phyloP scores from a whole-genome alignment of 1,140 invertebrate species.

The Carcinoscorpius rotundicauda region DNA sequence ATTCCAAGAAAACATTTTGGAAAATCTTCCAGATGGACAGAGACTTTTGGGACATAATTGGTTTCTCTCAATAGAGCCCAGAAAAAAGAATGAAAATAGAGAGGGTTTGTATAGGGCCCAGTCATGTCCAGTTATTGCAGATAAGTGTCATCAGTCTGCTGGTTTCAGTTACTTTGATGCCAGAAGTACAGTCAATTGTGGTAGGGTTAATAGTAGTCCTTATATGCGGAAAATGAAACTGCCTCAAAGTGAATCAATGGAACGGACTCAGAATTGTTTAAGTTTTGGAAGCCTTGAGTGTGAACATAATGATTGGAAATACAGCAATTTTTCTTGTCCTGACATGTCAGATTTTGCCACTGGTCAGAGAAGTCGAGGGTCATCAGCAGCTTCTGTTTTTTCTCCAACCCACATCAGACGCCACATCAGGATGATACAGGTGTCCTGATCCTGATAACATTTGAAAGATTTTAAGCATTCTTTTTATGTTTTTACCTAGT shows the following conservation, averaged over 20 bases:
- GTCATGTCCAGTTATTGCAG: constrained; percentile 19
- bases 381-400: background rate
- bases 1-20: background rate
- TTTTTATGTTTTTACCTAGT: no score
- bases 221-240: constrained; percentile 5
- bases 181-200: background rate
- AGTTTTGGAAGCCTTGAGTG: constrained; percentile 21
- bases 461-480: no score
- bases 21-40: background rate
- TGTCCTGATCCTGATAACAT: constrained; percentile 9
- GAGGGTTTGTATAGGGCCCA: constrained; percentile 16
- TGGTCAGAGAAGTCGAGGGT: background rate
- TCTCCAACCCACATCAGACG: constrained; percentile 10
- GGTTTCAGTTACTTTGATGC: background rate
- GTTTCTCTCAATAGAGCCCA: constrained; percentile 4
- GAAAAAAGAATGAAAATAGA: no score
- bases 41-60: background rate
- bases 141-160: constrained; percentile 2
- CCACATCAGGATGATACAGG: constrained; percentile 20
- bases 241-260: background rate
- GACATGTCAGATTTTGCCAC: constrained; percentile 7
- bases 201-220: background rate
- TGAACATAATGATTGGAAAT: constrained; percentile 5
- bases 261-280: constrained; percentile 16
- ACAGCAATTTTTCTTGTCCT: constrained; percentile 12